phyloP scores from a whole-genome alignment of 2,888 invertebrate species.

The Punctoribates punctum region DNA sequence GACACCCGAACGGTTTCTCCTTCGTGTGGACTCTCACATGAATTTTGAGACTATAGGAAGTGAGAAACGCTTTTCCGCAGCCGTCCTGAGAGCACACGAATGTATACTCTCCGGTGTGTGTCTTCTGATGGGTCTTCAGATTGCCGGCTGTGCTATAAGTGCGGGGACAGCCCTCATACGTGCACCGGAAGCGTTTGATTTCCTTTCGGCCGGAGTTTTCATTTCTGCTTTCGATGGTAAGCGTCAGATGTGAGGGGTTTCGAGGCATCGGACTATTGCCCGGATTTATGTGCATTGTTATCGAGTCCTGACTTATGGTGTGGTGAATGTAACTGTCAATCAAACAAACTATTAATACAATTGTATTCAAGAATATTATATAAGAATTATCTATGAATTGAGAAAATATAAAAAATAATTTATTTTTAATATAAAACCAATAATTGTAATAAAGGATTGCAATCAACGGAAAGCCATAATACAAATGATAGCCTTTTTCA shows the following conservation, averaged over 20 bases:
- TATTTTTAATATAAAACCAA: too few relatives aligned
- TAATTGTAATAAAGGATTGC: too few relatives aligned
- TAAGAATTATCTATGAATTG: too few relatives aligned
- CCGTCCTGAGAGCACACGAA: conserved; percentile 82
- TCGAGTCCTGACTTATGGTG: conserved; percentile 66
- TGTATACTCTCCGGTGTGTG: conserved; percentile 90
- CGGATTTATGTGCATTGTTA: conserved; percentile 66
- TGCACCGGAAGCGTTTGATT: conserved; percentile 73
- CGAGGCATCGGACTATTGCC: conserved; percentile 61
- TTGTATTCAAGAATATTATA: neutral
- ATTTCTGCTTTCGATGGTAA: conserved; percentile 65
- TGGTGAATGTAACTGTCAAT: conserved; percentile 62
- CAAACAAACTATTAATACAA: neutral
- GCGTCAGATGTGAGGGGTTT: conserved; percentile 66
- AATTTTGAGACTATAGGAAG: conserved; percentile 90
- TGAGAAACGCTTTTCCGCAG: conserved; percentile 89
- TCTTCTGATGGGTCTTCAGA: conserved; percentile 89
- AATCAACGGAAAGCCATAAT: neutral
- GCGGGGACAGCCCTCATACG: conserved; percentile 79
- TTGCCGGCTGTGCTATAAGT: conserved; percentile 92
- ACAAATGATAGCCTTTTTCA: neutral
- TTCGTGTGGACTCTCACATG: conserved; percentile 91
- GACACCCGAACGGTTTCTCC: conserved; percentile 83
- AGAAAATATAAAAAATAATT: too few relatives aligned
- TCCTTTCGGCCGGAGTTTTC: conserved; percentile 61